Conservation (phyloP, 2,113 vertebrate species). For the Saccopteryx bilineata region DNA sequence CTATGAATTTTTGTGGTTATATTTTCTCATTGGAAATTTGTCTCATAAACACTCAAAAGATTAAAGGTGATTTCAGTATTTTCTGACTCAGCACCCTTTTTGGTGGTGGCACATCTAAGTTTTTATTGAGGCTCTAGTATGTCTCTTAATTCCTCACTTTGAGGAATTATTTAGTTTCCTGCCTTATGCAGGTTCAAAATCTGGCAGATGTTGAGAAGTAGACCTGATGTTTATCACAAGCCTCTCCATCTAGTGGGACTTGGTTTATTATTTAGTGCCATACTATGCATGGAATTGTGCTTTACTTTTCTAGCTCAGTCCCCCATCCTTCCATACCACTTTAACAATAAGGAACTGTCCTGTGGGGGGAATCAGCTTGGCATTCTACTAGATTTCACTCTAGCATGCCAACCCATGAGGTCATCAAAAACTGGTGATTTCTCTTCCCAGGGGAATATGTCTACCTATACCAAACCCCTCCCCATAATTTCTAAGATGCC, state of each 20-base stretch:
- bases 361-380: background rate
- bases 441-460: background rate
- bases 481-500: background rate
- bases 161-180: background rate
- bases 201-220: background rate
- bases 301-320: background rate
- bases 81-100: background rate
- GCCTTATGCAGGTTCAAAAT: background rate
- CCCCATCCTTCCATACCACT: background rate
- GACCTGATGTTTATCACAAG: background rate
- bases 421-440: background rate
- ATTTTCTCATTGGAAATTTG: background rate
- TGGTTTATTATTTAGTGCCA: background rate
- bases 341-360: background rate
- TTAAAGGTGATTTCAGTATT: conserved; percentile 12
- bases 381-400: conserved; percentile 3
- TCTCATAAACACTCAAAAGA: background rate
- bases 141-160: background rate
- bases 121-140: background rate
- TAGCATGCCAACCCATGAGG: background rate
- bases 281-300: background rate
- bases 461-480: background rate
- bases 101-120: background rate
- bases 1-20: background rate
- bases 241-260: background rate